These are phyloP conservation scores for Plagodis pulveraria DNA, from an alignment of 2,888 invertebrate genomes.

Conservation along the genomic window DNA sequence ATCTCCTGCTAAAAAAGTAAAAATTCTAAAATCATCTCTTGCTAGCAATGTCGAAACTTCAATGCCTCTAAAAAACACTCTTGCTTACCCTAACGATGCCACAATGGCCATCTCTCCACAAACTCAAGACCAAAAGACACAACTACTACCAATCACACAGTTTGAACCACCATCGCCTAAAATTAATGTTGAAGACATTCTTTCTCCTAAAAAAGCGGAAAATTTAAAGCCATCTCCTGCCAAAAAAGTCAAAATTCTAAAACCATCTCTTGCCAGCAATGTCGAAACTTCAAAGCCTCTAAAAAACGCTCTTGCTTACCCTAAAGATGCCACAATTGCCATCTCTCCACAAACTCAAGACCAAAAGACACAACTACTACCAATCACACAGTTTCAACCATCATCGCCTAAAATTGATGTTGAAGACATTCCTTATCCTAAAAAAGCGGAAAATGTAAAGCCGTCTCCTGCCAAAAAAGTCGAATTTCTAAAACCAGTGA, in stretches of 20 bases:
- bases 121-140: slow-evolving; percentile 10
- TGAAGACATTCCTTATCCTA: slow-evolving; percentile 8
- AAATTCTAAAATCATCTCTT: slow-evolving; percentile 12
- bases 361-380: slow-evolving; percentile 14
- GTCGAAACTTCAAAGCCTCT: slow-evolving; percentile 16
- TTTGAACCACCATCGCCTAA: slow-evolving; percentile 14
- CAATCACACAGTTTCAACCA: slow-evolving; percentile 14
- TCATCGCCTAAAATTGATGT: slow-evolving; percentile 14
- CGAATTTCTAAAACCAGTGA: slow-evolving; percentile 13
- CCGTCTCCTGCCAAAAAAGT: slow-evolving; percentile 13
- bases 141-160: slow-evolving; percentile 15
- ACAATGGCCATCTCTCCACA: slow-evolving; percentile 6
- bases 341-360: slow-evolving; percentile 5
- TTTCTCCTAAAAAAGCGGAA: slow-evolving; percentile 4
- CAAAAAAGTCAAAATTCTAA: slow-evolving; percentile 13
- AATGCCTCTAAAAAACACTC: slow-evolving; percentile 13
- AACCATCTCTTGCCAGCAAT: slow-evolving; percentile 13
- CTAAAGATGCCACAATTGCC: slow-evolving; percentile 6
- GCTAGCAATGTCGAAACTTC: slow-evolving; percentile 15
- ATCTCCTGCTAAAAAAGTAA: slow-evolving; percentile 14
- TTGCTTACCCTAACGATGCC: slow-evolving; percentile 7
- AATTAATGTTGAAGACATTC: slow-evolving; percentile 12
- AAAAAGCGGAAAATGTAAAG: slow-evolving; percentile 6
- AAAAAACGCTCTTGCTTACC: slow-evolving; percentile 9
- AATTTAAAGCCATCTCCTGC: slow-evolving; percentile 9